These are phyloP conservation scores for Drosophila virilis DNA, from an alignment of 1,140 invertebrate species.

Conservation along the genomic window DNA sequence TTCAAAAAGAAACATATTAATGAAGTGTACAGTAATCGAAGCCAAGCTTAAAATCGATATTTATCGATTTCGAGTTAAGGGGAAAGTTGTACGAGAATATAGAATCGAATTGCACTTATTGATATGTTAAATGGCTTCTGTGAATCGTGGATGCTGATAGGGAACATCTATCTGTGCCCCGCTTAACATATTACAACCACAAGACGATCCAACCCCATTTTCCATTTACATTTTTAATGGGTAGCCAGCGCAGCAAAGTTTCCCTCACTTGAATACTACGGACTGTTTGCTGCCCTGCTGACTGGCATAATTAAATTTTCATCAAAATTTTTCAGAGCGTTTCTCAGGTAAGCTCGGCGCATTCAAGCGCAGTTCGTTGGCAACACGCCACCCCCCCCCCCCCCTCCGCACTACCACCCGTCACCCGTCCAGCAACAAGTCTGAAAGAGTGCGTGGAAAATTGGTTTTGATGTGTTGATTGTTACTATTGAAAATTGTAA, in stretches of 20 bases:
- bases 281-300: slow-evolving; percentile 32
- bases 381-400: background rate
- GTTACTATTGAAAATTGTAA: background rate
- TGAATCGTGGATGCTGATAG: no score
- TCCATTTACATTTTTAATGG: background rate
- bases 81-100: no score
- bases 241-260: slow-evolving; percentile 10
- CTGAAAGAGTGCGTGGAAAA: slow-evolving; percentile 6
- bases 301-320: slow-evolving; percentile 57
- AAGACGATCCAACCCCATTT: background rate
- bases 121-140: no score
- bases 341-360: slow-evolving; percentile 38
- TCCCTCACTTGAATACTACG: slow-evolving; percentile 66
- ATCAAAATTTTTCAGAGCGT: slow-evolving; percentile 66
- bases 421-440: background rate
- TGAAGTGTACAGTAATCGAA: no score
- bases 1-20: no score
- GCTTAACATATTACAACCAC: no score
- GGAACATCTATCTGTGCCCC: no score
- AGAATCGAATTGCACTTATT: no score
- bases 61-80: no score
- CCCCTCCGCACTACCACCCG: no score
- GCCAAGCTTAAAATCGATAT: no score
- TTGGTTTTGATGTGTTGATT: background rate
- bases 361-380: slow-evolving; percentile 30